A percentile compares a stretch with the other conserved stretches of the same genome.
Evolutionary conservation across 2,888 invertebrate genomes (phyloP).

Genomic region (Platynereis dumerilii): DNA sequence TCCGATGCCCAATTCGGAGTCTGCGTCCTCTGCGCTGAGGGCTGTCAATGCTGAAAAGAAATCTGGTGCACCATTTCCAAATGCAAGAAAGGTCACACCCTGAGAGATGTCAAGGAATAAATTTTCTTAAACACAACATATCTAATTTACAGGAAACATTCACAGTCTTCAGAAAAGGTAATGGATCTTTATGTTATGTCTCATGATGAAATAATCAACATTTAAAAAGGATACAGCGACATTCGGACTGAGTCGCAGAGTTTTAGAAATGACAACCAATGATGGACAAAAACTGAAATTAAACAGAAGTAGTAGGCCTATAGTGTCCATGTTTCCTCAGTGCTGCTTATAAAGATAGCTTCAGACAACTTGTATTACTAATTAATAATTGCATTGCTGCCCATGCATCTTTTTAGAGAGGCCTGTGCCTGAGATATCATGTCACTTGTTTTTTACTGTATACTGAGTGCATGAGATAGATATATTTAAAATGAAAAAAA

Average conservation of each 20-base stretch:
- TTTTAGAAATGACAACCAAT: slow-evolving; percentile 63
- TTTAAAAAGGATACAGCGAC: slow-evolving; percentile 62
- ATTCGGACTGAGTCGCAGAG: slow-evolving; percentile 64
- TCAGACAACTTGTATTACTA: too few relatives aligned
- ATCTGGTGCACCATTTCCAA: slow-evolving; percentile 76
- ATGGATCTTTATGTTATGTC: too few relatives aligned
- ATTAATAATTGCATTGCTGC: too few relatives aligned
- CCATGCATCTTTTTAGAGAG: too few relatives aligned
- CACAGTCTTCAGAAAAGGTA: neutral
- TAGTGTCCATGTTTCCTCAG: too few relatives aligned
- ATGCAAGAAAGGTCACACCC: slow-evolving; percentile 74
- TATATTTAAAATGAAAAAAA: too few relatives aligned
- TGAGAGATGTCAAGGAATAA: slow-evolving; percentile 37
- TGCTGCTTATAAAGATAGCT: too few relatives aligned
- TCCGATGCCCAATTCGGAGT: slow-evolving; percentile 60
- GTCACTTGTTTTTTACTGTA: too few relatives aligned
- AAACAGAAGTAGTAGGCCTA: slow-evolving; percentile 27
- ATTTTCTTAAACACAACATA: too few relatives aligned
- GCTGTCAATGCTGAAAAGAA: slow-evolving; percentile 69
- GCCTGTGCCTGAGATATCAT: too few relatives aligned
- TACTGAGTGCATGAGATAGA: too few relatives aligned
- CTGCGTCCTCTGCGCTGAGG: slow-evolving; percentile 50
- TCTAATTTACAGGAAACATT: neutral
- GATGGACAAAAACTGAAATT: slow-evolving; percentile 61
- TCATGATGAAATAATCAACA: too few relatives aligned